Evolutionary conservation across 2,797 vertebrate genomes (phyloP).

Genomic region (Tadarida brasiliensis): DNA sequence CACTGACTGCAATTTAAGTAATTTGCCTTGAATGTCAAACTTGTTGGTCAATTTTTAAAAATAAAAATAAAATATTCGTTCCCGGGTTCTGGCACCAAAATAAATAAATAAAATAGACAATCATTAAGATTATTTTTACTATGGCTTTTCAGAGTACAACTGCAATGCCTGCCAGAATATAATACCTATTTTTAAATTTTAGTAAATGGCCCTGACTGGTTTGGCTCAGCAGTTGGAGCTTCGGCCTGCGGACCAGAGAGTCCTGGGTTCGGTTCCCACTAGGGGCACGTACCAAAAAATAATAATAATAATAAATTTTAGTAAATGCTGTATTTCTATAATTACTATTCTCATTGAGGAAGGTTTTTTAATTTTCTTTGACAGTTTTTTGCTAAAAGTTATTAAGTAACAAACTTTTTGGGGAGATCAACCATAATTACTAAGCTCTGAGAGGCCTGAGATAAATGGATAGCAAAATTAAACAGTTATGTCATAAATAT

Average conservation of each 20-base stretch:
- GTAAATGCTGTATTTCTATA: neutral
- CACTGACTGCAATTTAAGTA: neutral
- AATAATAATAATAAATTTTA: too few species aligned
- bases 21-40: constrained; percentile 8
- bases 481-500: constrained; percentile 30
- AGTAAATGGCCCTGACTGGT: too few species aligned
- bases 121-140: constrained; percentile 37
- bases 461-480: neutral
- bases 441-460: neutral
- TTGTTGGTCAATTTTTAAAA: neutral
- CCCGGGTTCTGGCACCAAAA: too few species aligned
- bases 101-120: neutral
- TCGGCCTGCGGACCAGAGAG: too few species aligned
- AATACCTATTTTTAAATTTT: neutral
- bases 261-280: too few species aligned
- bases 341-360: neutral
- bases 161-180: neutral
- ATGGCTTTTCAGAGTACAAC: neutral
- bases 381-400: neutral
- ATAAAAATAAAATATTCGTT: neutral
- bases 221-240: too few species aligned
- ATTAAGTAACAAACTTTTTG: neutral
- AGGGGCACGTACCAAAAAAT: too few species aligned
- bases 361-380: neutral
- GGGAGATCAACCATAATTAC: neutral